Evolutionary conservation across 2,113 vertebrate species (phyloP).

Genomic region (human (Homo sapiens)): DNA sequence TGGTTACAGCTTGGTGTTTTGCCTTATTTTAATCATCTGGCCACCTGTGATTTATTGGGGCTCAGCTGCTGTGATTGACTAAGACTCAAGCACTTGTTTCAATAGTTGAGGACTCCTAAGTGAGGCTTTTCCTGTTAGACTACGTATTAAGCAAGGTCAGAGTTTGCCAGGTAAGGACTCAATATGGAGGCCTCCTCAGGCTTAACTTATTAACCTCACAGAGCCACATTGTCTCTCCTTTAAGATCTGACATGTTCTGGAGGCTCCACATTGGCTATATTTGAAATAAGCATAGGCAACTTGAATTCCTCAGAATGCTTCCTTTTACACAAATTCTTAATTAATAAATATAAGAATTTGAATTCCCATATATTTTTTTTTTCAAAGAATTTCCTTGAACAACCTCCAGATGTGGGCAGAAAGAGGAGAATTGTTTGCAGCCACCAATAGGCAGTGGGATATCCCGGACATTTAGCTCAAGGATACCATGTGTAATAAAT

Average conservation of each 20-base stretch:
- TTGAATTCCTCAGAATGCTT: neutral
- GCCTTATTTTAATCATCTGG: neutral
- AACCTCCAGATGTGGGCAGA: neutral
- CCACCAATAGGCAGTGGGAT: neutral
- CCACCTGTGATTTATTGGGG: neutral
- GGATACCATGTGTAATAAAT: neutral
- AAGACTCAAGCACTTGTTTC: neutral
- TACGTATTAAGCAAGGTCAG: neutral
- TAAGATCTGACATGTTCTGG: neutral
- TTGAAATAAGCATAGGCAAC: neutral
- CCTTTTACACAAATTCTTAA: constrained; percentile 24
- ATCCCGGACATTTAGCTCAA: neutral
- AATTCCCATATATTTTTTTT: neutral
- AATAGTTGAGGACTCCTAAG: neutral
- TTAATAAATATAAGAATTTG: neutral
- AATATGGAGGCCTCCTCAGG: neutral
- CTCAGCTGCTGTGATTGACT: neutral
- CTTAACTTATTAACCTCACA: neutral
- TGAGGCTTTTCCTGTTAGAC: neutral
- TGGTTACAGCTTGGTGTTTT: neutral
- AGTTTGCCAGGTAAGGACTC: neutral
- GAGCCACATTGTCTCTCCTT: neutral
- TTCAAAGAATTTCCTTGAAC: constrained; percentile 39
- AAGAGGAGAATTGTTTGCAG: neutral
- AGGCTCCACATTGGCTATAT: neutral